phyloP scores from a whole-genome alignment of 2,888 invertebrate species.

The Galerucella calmariensis region DNA sequence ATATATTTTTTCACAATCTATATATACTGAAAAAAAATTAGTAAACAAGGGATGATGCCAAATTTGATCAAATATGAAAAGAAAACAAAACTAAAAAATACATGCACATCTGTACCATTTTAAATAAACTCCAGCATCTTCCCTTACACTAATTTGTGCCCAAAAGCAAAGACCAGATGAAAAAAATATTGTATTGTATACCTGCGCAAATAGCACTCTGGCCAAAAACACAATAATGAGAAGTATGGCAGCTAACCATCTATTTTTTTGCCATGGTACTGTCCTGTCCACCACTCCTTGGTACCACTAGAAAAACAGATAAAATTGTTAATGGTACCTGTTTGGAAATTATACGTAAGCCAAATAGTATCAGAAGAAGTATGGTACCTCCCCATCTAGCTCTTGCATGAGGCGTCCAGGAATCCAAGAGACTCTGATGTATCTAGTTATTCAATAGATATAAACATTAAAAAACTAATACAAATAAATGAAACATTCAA shows the following conservation, averaged over 20 bases:
- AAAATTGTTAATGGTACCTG: slow-evolving; percentile 72
- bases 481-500: background rate
- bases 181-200: slow-evolving; percentile 50
- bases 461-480: slow-evolving; percentile 10
- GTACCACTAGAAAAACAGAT: slow-evolving; percentile 64
- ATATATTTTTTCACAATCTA: background rate
- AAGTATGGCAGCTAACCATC: slow-evolving; percentile 64
- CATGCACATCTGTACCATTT: background rate
- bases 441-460: slow-evolving; percentile 65
- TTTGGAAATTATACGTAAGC: slow-evolving; percentile 82
- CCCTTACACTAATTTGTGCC: slow-evolving; percentile 14
- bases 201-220: slow-evolving; percentile 65
- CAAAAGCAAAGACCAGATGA: slow-evolving; percentile 35
- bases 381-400: slow-evolving; percentile 84
- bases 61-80: background rate
- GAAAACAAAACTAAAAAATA: too few relatives aligned
- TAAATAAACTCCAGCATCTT: background rate
- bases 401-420: slow-evolving; percentile 84
- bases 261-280: slow-evolving; percentile 64
- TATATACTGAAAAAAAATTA: background rate
- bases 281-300: slow-evolving; percentile 67
- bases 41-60: background rate
- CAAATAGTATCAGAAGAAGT: slow-evolving; percentile 77
- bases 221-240: slow-evolving; percentile 63
- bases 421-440: slow-evolving; percentile 87